A percentile compares a stretch with the other conserved stretches of the same genome.
Conservation (phyloP, 2,113 vertebrate species). For the Psittacara wagleri region DNA sequence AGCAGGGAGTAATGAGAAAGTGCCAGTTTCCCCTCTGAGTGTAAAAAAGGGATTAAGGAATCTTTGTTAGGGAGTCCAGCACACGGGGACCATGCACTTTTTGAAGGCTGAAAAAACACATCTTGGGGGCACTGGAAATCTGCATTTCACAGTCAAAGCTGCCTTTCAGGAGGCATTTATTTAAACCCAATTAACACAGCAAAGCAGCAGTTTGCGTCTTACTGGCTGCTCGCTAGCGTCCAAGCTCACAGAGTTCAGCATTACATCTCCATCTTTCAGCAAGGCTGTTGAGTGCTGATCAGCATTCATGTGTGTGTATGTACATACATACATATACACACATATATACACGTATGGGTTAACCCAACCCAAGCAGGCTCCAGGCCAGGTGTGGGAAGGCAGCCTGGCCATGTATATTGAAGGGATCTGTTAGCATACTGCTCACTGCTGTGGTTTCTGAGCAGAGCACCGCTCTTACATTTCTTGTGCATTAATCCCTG, state of each 20-base stretch:
- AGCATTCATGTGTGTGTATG: accelerated
- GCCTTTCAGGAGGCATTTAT: not conserved
- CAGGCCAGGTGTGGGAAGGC: conserved; percentile 35
- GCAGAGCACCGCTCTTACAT: conserved; percentile 51
- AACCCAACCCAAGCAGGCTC: not conserved
- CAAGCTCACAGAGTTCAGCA: not conserved
- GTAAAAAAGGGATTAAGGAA: conserved; percentile 52
- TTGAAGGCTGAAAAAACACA: not conserved
- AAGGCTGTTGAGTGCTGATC: not conserved
- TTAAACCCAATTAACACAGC: not conserved
- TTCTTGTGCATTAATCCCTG: conserved; percentile 75
- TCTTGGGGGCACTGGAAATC: conserved; percentile 33
- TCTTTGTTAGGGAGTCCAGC: conserved; percentile 40
- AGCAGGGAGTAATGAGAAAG: conserved; percentile 41
- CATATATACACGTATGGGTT: not conserved
- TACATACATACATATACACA: accelerated
- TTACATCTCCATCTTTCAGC: not conserved
- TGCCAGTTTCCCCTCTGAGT: conserved; percentile 7
- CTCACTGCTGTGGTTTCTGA: not conserved
- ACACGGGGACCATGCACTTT: not conserved
- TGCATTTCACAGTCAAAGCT: not conserved
- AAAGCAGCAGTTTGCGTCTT: not conserved
- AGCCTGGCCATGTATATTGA: not conserved
- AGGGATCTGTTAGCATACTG: not conserved
- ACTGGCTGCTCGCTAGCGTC: not conserved